Percentiles rank a stretch among this genome's conserved stretches.
Conservation (phyloP, 2,888 invertebrate species). For the Rotaria macrura region DNA sequence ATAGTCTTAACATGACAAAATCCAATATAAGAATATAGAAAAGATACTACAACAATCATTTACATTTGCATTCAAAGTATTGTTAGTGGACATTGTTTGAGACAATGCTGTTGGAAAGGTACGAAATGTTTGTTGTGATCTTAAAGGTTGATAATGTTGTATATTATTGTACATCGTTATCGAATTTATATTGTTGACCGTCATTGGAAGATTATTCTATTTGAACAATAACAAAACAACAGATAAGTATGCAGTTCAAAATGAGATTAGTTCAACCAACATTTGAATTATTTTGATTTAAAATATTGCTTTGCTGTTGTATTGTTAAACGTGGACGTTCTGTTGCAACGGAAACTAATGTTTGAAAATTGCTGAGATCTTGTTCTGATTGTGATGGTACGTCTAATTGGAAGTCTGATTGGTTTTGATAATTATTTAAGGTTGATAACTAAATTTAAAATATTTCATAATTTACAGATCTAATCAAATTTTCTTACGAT, state of each 20-base stretch:
- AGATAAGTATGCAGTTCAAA: neutral
- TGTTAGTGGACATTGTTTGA: neutral
- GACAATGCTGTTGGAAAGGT: neutral
- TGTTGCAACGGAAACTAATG: conserved; percentile 30
- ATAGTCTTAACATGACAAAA: neutral
- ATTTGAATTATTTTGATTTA: neutral
- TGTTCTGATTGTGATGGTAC: neutral
- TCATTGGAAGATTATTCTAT: neutral
- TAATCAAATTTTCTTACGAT: too few relatives aligned
- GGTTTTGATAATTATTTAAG: neutral
- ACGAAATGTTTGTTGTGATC: neutral
- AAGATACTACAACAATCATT: neutral
- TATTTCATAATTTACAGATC: neutral
- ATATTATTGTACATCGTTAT: neutral
- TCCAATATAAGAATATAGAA: neutral
- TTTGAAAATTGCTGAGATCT: conserved; percentile 31
- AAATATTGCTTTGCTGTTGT: neutral
- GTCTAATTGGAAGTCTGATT: neutral
- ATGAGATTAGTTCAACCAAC: neutral
- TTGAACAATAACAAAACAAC: neutral
- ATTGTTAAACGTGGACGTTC: neutral
- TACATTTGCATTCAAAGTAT: neutral
- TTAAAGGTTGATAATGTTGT: neutral
- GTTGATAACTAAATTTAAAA: neutral
- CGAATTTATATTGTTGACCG: neutral